Evolutionary conservation across 2,113 vertebrate species (phyloP).

Genomic region (Myrmecobius fasciatus): DNA sequence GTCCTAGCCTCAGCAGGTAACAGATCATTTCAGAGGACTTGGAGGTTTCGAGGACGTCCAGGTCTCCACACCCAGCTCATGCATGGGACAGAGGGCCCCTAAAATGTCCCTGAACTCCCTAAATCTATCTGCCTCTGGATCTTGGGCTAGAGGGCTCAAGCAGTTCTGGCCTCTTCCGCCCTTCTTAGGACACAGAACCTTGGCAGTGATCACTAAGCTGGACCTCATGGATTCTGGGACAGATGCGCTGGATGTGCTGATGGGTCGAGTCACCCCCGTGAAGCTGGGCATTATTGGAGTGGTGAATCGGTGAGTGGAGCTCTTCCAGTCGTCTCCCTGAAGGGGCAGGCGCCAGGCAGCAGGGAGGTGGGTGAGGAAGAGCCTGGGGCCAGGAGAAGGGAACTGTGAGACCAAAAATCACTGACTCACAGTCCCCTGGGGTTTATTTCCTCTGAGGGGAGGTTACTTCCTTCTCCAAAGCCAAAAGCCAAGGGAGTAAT

Average conservation of each 20-base stretch:
- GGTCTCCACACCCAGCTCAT: background rate
- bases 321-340: background rate
- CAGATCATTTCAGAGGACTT: too few species aligned
- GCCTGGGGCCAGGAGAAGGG: background rate
- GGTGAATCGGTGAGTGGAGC: conserved; percentile 86
- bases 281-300: conserved; percentile 89
- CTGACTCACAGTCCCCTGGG: background rate
- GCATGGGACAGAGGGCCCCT: too few species aligned
- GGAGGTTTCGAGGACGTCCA: background rate
- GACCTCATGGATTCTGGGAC: conserved; percentile 90
- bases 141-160: background rate
- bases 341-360: background rate
- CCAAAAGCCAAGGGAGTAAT: background rate
- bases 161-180: background rate
- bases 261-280: conserved; percentile 88
- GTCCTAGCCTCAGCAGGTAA: background rate
- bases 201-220: conserved; percentile 88
- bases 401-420: background rate
- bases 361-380: background rate
- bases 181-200: conserved; percentile 84
- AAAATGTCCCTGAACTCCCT: background rate
- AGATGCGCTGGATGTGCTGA: conserved; percentile 87
- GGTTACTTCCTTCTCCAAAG: background rate
- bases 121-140: background rate
- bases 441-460: background rate